These are phyloP conservation scores for Thalassophryne amazonica DNA, from an alignment of 2,797 vertebrate species.

Conservation along the genomic window DNA sequence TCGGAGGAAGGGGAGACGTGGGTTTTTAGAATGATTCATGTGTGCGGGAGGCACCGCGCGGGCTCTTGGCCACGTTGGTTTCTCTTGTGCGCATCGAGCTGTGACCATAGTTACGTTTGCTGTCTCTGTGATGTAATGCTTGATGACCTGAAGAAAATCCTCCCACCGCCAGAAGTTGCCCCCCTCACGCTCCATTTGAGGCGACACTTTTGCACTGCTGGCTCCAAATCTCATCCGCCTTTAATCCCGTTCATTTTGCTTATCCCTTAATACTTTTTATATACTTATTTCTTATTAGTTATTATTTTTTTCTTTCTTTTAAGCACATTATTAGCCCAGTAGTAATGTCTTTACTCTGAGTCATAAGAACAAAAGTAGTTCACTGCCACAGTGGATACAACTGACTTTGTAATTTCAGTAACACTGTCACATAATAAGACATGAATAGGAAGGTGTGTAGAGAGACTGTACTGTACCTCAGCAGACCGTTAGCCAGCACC, in stretches of 20 bases:
- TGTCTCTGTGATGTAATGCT: conserved; percentile 58
- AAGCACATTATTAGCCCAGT: too few species aligned
- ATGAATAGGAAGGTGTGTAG: too few species aligned
- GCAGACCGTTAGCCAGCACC: too few species aligned
- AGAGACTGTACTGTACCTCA: too few species aligned
- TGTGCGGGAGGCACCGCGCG: not conserved
- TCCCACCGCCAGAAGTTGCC: conserved; percentile 47
- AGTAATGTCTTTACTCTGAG: too few species aligned
- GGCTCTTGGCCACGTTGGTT: not conserved
- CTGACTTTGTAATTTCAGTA: too few species aligned
- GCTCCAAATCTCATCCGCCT: conserved; percentile 31
- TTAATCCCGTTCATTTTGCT: not conserved
- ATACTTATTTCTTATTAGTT: not conserved
- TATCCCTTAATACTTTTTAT: conserved; percentile 7
- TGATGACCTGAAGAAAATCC: conserved; percentile 64
- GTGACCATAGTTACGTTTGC: conserved; percentile 20
- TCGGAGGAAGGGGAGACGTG: not conserved
- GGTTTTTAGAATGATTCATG: conserved; percentile 1
- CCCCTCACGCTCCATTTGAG: conserved; percentile 56
- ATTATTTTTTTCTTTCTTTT: not conserved
- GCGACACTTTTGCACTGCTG: conserved; percentile 30
- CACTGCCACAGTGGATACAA: too few species aligned
- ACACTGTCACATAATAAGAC: too few species aligned
- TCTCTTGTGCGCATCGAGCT: conserved; percentile 3
- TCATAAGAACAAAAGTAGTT: too few species aligned